Conservation (phyloP, 1,140 invertebrate genomes). For the Macrocentrus cingulum region DNA sequence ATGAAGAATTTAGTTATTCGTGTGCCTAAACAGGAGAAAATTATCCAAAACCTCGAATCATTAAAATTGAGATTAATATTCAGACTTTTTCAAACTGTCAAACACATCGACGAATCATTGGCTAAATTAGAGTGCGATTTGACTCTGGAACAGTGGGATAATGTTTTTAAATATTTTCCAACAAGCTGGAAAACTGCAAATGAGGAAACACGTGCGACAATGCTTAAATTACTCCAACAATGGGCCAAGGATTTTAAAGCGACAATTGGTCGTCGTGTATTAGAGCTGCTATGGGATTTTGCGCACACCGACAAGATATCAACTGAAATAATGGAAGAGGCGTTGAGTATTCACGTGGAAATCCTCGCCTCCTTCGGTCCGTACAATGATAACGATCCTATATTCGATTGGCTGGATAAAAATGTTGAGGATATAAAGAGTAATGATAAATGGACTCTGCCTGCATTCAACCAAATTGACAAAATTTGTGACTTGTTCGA, state of each 20-base stretch:
- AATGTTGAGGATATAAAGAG: slow-evolving; percentile 93
- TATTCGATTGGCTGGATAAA: slow-evolving; percentile 92
- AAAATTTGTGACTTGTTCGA: slow-evolving; percentile 96
- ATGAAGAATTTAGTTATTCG: slow-evolving; percentile 84
- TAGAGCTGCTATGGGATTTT: slow-evolving; percentile 95
- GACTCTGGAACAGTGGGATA: slow-evolving; percentile 93
- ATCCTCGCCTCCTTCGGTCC: slow-evolving; percentile 98
- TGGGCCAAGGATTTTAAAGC: slow-evolving; percentile 98
- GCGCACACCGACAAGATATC: slow-evolving; percentile 95
- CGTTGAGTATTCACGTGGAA: slow-evolving; percentile 92
- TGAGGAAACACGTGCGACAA: slow-evolving; percentile 93
- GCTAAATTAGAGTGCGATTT: slow-evolving; percentile 99
- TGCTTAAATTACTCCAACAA: slow-evolving; percentile 91
- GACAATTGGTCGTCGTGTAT: slow-evolving; percentile 97
- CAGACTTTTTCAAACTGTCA: slow-evolving; percentile 91
- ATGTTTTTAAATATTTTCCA: slow-evolving; percentile 97
- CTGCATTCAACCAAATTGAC: slow-evolving; percentile 91
- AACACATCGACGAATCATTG: slow-evolving; percentile 94
- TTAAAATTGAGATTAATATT: slow-evolving; percentile 96
- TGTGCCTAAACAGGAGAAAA: slow-evolving; percentile 78
- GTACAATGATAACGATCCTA: slow-evolving; percentile 93
- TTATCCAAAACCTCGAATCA: slow-evolving; percentile 87
- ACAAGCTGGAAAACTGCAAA: slow-evolving; percentile 94
- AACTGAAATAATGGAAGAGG: slow-evolving; percentile 97
- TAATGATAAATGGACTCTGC: slow-evolving; percentile 87